Evolutionary conservation across 92 coral and sea anemone genomes (phyloP), one percentile per base, ranked within the genome.

Genomic region (Palythoa grandiflora): DNA sequence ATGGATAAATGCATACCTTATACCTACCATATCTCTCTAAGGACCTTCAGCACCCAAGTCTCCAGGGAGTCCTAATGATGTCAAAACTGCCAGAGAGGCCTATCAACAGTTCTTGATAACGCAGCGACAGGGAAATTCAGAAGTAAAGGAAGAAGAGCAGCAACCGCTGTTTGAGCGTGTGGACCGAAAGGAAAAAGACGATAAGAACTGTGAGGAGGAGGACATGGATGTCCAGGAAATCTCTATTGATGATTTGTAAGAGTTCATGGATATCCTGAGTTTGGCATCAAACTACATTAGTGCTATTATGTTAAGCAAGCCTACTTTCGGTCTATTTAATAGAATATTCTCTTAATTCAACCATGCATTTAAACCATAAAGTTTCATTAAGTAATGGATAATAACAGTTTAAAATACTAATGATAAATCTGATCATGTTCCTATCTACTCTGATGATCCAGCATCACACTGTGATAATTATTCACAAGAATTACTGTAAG

Each of bases 91-190:
- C 54, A 91, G 99, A 84, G 93, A 89, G 11, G 94, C 94, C 28
- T 97, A 97, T 81, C 93, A 97, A 71, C 91, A 97, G 68, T 97
- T 95, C 86, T 74, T 97, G 51, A 72, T 79, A 38, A 93, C 95
- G 35, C 54, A 85, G 53, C 94, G 96, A 84, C 71, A 68, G 66
- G 7, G n/a, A 36, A 72, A 88, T 57, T 36, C 83, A 78, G 50
- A 78, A 36, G 78, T 87, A 13, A 83, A 86, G 68, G 74, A 88
- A 16, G 90, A 73, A 13, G 81, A 92, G 40, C 83, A 91, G 66
- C 81, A 83, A 63, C 90, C 93, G 6, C 51, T 90, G 48, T 87
- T 93, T 88, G 81, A 88, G 63, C 84, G 83, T 36, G 94, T 94
- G 19, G 78, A 88, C 48, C 77, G 74, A 35, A 77, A 84, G 65